Conservation (phyloP, 2,113 vertebrate species). For the Mastomys coucha region DNA sequence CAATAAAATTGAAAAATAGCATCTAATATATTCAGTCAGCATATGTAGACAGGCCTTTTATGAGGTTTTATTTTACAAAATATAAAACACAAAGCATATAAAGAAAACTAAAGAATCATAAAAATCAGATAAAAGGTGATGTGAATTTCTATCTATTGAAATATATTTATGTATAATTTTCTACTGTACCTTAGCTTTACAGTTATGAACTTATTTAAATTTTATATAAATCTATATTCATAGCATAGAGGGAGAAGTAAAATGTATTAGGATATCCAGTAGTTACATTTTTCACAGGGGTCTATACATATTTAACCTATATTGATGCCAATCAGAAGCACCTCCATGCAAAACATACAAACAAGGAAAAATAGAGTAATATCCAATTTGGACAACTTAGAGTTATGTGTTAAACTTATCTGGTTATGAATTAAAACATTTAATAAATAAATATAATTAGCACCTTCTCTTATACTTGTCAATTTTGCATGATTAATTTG, state of each 20-base stretch:
- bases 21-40: not conserved
- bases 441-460: conserved; percentile 1
- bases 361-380: not conserved
- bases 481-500: not conserved
- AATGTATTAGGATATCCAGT: not conserved
- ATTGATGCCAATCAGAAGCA: not conserved
- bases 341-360: not conserved
- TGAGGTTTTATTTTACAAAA: not conserved
- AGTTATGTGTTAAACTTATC: not conserved
- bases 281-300: not conserved
- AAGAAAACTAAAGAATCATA: not conserved
- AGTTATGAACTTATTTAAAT: not conserved
- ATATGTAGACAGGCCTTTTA: not conserved
- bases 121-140: not conserved
- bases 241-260: not conserved
- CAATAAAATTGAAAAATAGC: not conserved
- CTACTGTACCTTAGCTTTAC: not conserved
- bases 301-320: accelerated
- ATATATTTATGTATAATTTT: not conserved
- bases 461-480: not conserved
- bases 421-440: not conserved
- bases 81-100: not conserved
- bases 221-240: not conserved
- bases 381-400: not conserved
- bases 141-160: not conserved